Base-by-base conservation (phyloP, 2,888 invertebrate species). In the Andrena bucephala region DNA sequence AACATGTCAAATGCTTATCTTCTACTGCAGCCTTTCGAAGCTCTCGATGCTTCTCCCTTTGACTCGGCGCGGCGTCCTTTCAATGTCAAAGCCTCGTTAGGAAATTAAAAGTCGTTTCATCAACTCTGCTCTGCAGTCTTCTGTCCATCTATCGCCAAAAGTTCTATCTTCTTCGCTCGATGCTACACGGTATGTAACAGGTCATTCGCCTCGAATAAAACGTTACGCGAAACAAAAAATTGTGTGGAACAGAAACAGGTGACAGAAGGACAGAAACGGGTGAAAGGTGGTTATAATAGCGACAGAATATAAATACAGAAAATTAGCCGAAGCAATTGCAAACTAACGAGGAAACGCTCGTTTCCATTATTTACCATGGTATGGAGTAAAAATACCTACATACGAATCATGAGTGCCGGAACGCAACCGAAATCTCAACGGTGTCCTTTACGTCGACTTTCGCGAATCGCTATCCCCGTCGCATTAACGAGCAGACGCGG, bases 1-100 rank as follows among this genome's bases (percentile, higher is more conserved):
- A 89, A 87, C 90, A 88, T 87, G 87, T 82, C 86, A 79, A 86
- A 84, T 83, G 81, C 77, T 73, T 80, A 31, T 57, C 27, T 54
- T 31, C 24, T n/a, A 16, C 42, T n/a, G 60, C 48, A 20, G 1
- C 52, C 33, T 50, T 36, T 63, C 63, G 48, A 31, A 57, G 16
- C 50, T 16, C 29, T 27, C 10, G 65, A 36, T 42, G 20, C 2
- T 20, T 60, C 33, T 66, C n/a, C 79, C 59, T 67, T 71, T 62
- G 54, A 42, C 29, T 33, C 68, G 27, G 54, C n/a, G n/a, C 27
- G 8, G 42, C 16, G 42, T 13, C 42, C 31, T 33, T 27, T 31
- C 59, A 33, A 13, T 29, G 7, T 33, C 63, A 33, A 77, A 54
- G 42, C 24, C 62, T 42, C 16, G 52, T 42, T 62, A 29, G 16